Evolutionary conservation across 1,140 invertebrate genomes (phyloP).

Genomic region (Drepana arcuata): DNA sequence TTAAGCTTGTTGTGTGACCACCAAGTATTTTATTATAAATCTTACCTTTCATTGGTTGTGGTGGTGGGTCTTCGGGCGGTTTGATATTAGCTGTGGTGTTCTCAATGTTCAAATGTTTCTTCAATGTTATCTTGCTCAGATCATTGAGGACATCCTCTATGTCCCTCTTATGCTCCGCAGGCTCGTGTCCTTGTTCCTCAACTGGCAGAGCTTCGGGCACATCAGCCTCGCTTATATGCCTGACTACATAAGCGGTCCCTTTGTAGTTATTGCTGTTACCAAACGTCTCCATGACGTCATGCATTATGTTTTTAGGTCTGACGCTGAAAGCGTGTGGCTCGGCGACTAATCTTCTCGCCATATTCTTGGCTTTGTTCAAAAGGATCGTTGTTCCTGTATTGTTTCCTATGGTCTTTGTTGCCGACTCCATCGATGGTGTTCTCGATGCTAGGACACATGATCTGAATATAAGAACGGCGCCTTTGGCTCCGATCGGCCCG

Average conservation of each 20-base stretch:
- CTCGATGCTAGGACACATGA: conserved; percentile 72
- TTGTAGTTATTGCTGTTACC: conserved; percentile 43
- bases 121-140: conserved; percentile 60
- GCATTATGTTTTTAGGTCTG: conserved; percentile 58
- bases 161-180: conserved; percentile 52
- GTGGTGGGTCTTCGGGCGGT: conserved; percentile 44
- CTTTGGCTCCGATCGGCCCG: conserved; percentile 68
- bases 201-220: conserved; percentile 27
- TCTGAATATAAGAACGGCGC: conserved; percentile 71
- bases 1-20: too few species aligned
- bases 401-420: conserved; percentile 50
- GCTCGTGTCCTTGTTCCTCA: conserved; percentile 51
- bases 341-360: conserved; percentile 52
- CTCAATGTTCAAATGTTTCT: conserved; percentile 61
- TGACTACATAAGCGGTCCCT: conserved; percentile 49
- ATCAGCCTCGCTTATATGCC: conserved; percentile 47
- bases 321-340: conserved; percentile 53
- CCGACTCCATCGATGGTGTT: conserved; percentile 55
- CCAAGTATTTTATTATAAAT: neutral
- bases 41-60: conserved; percentile 29
- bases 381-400: conserved; percentile 57
- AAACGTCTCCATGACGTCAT: conserved; percentile 65
- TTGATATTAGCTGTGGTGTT: conserved; percentile 65
- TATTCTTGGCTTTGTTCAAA: conserved; percentile 60
- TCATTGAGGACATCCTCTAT: conserved; percentile 65